Evolutionary conservation across 1,140 invertebrate species (phyloP), one percentile per base, ranked within the genome.

Genomic region (Colletes latitarsis): DNA sequence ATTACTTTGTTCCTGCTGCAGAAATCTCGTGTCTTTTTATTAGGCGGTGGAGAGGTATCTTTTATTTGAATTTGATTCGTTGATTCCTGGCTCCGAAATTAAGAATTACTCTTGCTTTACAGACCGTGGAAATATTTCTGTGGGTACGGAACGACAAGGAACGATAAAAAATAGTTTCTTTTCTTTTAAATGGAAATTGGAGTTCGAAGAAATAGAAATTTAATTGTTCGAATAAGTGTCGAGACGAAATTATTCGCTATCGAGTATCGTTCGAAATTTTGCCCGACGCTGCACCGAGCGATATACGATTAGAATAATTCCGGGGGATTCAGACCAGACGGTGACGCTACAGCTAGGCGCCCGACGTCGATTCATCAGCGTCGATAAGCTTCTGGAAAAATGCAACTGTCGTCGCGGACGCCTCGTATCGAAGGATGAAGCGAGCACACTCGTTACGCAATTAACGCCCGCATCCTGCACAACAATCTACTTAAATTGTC

Each of bases 311-410:
- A 6, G 66, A 83, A 71, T 60, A 68, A 76, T 52, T 81, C 60
- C 73, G 41, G 14, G 53, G 49, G 63, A 75, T 68, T 41, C 17
- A 17, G 66, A 15, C 43, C 83, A 71, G 74, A 55, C 82, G 68
- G n/a, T 83, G 73, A 82, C 78, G 70, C 43, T 46, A 66, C 12
- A 66, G 66, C 52, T 49, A 66, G 84, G 66, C 80, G 83, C 67
- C 83, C 43, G 84, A 82, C 68, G 81, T 63, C 77, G 71, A 76
- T 82, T 79, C 80, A 70, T 85, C 83, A 79, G 57, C 57, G 55
- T 17, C 77, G 83, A 86, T 86, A 87, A 86, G 81, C 84, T 86
- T 82, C 81, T 80, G 83, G 81, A 83, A 85, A 87, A 81, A 46
- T 83, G 81, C 77, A 83, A 67, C 68, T 73, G 69, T 82, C 81